Evolutionary conservation across 2,797 vertebrate species (phyloP).

Genomic region (Pseudochaenichthys georgianus): DNA sequence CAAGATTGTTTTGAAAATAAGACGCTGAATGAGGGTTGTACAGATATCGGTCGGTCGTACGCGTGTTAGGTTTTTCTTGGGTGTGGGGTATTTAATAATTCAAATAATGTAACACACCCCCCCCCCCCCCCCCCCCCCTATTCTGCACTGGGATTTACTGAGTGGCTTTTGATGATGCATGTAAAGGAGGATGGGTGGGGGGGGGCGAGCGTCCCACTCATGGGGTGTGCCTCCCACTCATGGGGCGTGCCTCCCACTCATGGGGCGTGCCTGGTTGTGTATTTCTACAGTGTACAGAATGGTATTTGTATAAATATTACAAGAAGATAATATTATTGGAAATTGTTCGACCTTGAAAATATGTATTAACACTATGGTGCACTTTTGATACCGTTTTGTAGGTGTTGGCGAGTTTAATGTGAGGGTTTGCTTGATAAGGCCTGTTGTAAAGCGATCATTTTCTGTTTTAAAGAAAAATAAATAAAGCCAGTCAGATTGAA

Average conservation of each 20-base stretch:
- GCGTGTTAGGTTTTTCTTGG: slow-evolving; percentile 75
- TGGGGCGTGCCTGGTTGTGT: slow-evolving; percentile 86
- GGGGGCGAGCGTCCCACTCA: slow-evolving; percentile 66
- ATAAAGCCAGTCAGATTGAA: slow-evolving; percentile 83
- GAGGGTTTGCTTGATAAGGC: slow-evolving; percentile 89
- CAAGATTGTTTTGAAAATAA: slow-evolving; percentile 73
- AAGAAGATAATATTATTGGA: slow-evolving; percentile 86
- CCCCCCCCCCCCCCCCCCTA: slow-evolving; percentile 68
- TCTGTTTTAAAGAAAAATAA: slow-evolving; percentile 93
- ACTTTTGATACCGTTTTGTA: slow-evolving; percentile 95
- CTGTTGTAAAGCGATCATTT: slow-evolving; percentile 90
- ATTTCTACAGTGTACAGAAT: slow-evolving; percentile 94
- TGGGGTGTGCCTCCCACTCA: slow-evolving; percentile 83
- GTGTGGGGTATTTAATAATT: slow-evolving; percentile 83
- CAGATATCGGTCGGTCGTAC: slow-evolving; percentile 71
- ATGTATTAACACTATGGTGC: slow-evolving; percentile 92
- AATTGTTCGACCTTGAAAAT: slow-evolving; percentile 84
- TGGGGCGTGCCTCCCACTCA: slow-evolving; percentile 68
- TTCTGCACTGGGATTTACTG: slow-evolving; percentile 65
- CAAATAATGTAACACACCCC: slow-evolving; percentile 78
- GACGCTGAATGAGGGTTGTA: slow-evolving; percentile 76
- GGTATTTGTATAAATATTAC: slow-evolving; percentile 92
- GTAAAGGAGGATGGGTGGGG: slow-evolving; percentile 41
- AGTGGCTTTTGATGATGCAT: slow-evolving; percentile 57
- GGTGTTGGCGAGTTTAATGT: slow-evolving; percentile 89